These are phyloP conservation scores for Penaeus chinensis DNA, from an alignment of 1,140 invertebrate species.

Conservation along the genomic window DNA sequence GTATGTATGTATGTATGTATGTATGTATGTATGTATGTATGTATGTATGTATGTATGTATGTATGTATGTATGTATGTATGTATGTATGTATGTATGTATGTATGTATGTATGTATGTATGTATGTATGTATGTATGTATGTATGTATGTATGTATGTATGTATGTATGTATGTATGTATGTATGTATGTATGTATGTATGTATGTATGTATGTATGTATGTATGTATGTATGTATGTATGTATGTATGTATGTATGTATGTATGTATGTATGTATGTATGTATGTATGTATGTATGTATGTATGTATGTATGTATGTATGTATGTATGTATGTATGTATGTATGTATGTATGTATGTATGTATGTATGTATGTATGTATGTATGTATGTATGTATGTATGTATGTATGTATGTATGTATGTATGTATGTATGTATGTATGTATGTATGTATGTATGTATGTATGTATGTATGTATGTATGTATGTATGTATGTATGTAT, in stretches of 20 bases:
- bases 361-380: not conserved
- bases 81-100: slow-evolving; percentile 10
- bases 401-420: not conserved
- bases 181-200: not conserved
- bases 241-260: slow-evolving; percentile 11
- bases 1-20: slow-evolving; percentile 11
- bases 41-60: slow-evolving; percentile 12
- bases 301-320: slow-evolving; percentile 8
- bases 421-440: too few species aligned
- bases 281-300: slow-evolving; percentile 7
- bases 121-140: slow-evolving; percentile 11
- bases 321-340: slow-evolving; percentile 7
- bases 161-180: slow-evolving; percentile 5
- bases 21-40: slow-evolving; percentile 11
- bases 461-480: too few species aligned
- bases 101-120: slow-evolving; percentile 7
- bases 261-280: slow-evolving; percentile 12
- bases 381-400: not conserved
- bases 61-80: slow-evolving; percentile 1
- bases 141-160: slow-evolving; percentile 6
- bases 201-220: slow-evolving; percentile 6
- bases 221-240: slow-evolving; percentile 5
- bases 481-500: not conserved
- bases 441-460: too few species aligned
- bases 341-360: not conserved